Percentiles rank a stretch among this genome's conserved stretches.
These are phyloP conservation scores for Mergus octosetaceus DNA, from an alignment of 2,797 vertebrate species.

Conservation along the genomic window DNA sequence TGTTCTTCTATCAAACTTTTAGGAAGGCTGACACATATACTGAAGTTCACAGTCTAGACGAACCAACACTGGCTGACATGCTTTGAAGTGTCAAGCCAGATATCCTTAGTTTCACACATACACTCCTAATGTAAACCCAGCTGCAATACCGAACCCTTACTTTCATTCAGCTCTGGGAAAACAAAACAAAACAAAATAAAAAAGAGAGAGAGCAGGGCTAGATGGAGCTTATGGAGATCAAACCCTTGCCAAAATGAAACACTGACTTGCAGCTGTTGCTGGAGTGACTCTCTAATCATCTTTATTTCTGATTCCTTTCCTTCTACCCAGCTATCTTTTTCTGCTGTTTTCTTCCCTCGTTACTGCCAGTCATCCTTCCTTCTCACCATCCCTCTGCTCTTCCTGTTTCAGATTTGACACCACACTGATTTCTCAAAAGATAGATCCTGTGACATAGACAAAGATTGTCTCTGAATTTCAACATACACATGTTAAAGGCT, in stretches of 20 bases:
- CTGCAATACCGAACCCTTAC: background rate
- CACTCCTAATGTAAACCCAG: conserved; percentile 29
- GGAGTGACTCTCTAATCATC: background rate
- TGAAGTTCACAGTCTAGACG: background rate
- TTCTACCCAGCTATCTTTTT: background rate
- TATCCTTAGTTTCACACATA: conserved; percentile 5
- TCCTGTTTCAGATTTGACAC: background rate
- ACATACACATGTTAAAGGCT: background rate
- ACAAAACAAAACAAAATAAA: background rate
- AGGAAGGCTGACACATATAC: background rate
- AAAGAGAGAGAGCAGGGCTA: background rate
- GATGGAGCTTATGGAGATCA: background rate
- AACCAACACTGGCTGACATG: accelerated
- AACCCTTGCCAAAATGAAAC: background rate
- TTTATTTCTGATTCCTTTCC: background rate
- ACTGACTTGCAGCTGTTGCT: background rate
- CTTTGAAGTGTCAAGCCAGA: conserved; percentile 34
- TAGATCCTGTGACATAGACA: background rate
- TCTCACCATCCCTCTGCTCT: background rate
- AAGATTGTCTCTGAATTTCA: background rate
- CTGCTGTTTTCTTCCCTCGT: background rate
- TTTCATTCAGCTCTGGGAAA: background rate
- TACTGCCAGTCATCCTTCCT: background rate
- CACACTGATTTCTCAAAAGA: background rate
- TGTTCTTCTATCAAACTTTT: background rate